A percentile compares a stretch with the other conserved stretches of the same genome.
These are phyloP conservation scores for Catostylus mosaicus DNA, from an alignment of 30 jellyfish, hydroid and myxozoan species.

Conservation along the genomic window DNA sequence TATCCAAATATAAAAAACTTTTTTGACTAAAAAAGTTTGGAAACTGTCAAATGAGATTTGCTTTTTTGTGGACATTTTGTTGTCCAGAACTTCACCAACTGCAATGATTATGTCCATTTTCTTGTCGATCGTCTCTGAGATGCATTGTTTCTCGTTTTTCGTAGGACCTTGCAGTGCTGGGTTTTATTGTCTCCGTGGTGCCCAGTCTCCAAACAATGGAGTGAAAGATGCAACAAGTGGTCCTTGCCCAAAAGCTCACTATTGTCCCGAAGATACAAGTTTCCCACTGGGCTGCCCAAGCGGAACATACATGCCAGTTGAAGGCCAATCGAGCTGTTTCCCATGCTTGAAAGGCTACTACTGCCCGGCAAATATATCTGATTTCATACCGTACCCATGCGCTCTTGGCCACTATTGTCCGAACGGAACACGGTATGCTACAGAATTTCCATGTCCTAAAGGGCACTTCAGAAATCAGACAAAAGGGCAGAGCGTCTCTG, in stretches of 20 bases:
- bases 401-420: conserved; percentile 94
- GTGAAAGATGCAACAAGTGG: conserved; percentile 86
- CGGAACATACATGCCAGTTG: conserved; percentile 94
- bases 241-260: conserved; percentile 96
- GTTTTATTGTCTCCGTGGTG: conserved; percentile 90
- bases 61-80: no score
- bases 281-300: conserved; percentile 86
- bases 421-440: conserved; percentile 79
- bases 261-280: conserved; percentile 89
- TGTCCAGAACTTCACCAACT: no score
- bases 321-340: conserved; percentile 75
- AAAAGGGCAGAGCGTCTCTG: conserved; percentile 65
- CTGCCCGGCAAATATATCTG: conserved; percentile 94
- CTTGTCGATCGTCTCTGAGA: no score
- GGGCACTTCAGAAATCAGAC: conserved; percentile 91
- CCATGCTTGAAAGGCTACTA: conserved; percentile 83
- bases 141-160: background rate
- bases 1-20: no score
- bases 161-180: conserved; percentile 95
- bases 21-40: no score
- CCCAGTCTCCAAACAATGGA: conserved; percentile 83
- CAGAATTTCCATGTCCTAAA: conserved; percentile 87
- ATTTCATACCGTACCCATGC: conserved; percentile 80
- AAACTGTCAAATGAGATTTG: no score
- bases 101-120: no score